These are phyloP conservation scores for Caenorhabditis virilis DNA, from an alignment of 2,888 invertebrate genomes.

Conservation along the genomic window DNA sequence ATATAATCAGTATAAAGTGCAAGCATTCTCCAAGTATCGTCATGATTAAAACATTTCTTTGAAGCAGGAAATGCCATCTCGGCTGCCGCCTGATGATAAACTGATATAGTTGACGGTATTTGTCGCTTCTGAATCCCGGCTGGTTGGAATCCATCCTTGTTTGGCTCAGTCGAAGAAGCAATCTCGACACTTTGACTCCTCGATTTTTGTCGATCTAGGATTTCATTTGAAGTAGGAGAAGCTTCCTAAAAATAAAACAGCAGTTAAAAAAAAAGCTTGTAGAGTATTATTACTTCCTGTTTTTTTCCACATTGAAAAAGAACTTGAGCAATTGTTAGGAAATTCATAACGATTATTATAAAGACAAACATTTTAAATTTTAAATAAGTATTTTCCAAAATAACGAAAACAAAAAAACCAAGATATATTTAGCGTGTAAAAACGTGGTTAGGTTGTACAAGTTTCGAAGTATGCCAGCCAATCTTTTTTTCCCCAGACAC, in stretches of 20 bases:
- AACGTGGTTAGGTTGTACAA: too few species aligned
- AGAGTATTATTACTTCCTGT: neutral
- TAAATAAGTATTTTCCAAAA: too few species aligned
- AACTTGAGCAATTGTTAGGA: neutral
- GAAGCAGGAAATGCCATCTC: constrained; percentile 27
- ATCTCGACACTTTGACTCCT: too few species aligned
- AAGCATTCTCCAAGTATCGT: constrained; percentile 26
- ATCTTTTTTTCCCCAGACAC: too few species aligned
- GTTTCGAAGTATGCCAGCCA: too few species aligned
- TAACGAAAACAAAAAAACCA: too few species aligned
- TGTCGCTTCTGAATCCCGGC: too few species aligned
- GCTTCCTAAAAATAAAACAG: neutral
- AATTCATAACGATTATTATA: neutral
- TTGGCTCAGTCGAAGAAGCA: too few species aligned
- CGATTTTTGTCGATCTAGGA: too few species aligned
- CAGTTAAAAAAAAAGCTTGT: neutral
- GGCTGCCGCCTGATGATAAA: constrained; percentile 18
- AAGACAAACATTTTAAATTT: neutral
- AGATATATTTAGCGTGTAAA: too few species aligned
- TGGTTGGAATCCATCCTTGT: too few species aligned
- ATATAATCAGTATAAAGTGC: constrained; percentile 27
- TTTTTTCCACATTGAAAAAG: neutral
- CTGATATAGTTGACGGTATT: neutral
- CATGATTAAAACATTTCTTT: constrained; percentile 21
- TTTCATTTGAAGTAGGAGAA: neutral